Evolutionary conservation across 2,113 vertebrate genomes (phyloP).

Genomic region (Heterocephalus glaber): DNA sequence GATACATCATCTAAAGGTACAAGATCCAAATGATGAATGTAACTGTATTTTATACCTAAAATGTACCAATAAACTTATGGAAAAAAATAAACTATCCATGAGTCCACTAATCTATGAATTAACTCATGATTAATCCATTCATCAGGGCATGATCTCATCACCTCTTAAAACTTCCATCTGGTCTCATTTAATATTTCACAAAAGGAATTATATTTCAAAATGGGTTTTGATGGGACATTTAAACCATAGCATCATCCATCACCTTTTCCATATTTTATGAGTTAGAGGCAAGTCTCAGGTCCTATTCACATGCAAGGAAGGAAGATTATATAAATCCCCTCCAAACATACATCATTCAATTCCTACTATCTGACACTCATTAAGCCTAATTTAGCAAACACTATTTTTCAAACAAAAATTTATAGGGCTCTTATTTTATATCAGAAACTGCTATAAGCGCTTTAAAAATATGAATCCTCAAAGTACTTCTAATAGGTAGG

Average conservation of each 20-base stretch:
- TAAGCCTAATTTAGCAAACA: background rate
- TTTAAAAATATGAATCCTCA: background rate
- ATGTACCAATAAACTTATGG: no score
- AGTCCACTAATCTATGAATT: background rate
- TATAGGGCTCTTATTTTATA: background rate
- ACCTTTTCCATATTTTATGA: background rate
- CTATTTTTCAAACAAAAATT: conserved; percentile 13
- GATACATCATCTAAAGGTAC: no score
- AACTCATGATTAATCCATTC: background rate
- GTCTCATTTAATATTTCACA: background rate
- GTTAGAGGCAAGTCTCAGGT: background rate
- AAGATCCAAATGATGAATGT: no score
- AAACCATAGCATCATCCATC: background rate
- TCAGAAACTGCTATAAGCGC: background rate
- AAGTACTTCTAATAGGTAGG: background rate
- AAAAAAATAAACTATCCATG: background rate
- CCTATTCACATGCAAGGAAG: background rate
- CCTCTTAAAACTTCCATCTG: background rate
- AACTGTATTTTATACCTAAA: no score
- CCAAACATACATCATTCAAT: background rate
- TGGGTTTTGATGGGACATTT: background rate
- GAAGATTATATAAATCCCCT: background rate
- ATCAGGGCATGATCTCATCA: background rate
- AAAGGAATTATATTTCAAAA: background rate
- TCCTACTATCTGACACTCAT: background rate